phyloP scores from a whole-genome alignment of 2,113 vertebrate genomes.

The Protobothrops flavoviridis region DNA sequence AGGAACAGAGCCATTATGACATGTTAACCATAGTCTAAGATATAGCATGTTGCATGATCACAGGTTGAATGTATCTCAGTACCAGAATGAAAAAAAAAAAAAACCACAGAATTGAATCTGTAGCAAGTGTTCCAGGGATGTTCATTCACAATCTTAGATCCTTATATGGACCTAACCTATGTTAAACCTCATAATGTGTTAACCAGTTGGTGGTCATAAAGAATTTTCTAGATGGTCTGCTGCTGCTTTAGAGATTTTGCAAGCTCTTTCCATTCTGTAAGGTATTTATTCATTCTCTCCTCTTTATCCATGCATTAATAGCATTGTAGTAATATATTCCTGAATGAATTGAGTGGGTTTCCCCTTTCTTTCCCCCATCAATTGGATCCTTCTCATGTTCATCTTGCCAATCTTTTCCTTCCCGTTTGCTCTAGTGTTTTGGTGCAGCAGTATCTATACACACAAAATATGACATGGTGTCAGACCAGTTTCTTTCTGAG shows the following conservation, averaged over 20 bases:
- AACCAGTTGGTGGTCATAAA: neutral
- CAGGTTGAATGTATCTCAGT: neutral
- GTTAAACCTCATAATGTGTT: neutral
- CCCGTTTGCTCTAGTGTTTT: neutral
- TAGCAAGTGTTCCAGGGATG: neutral
- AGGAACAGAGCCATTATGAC: too few species aligned
- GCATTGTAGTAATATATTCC: neutral
- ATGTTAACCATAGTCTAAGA: too few species aligned
- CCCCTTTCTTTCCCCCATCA: neutral
- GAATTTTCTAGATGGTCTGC: neutral
- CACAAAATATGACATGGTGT: neutral
- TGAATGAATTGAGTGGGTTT: neutral
- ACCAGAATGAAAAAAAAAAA: too few species aligned
- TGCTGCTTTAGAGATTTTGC: neutral
- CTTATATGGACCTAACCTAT: neutral
- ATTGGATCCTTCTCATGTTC: neutral
- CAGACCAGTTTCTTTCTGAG: neutral
- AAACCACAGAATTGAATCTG: neutral
- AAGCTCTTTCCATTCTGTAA: neutral
- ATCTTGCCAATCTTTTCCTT: neutral
- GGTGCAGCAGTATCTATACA: neutral
- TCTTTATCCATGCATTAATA: neutral
- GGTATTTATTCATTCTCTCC: neutral
- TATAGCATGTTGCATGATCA: too few species aligned
- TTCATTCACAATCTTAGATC: neutral